Percentiles rank a stretch among this genome's conserved stretches.
phyloP scores from a whole-genome alignment of 2,113 vertebrate genomes.

The Egretta garzetta region DNA sequence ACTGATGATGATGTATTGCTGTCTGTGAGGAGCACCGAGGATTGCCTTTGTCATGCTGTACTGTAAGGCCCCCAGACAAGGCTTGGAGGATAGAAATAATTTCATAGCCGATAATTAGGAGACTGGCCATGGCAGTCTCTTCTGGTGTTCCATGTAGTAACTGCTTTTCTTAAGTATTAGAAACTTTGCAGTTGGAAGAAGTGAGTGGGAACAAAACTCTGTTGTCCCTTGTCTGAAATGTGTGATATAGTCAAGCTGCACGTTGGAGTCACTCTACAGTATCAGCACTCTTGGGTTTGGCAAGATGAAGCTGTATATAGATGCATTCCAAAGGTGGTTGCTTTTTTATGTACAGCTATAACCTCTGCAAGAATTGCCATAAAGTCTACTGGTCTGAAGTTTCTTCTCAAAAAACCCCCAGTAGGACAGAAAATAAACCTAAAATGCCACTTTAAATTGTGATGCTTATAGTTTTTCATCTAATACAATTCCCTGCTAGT shows the following conservation, averaged over 20 bases:
- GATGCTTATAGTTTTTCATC: background rate
- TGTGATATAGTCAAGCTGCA: background rate
- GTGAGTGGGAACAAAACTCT: background rate
- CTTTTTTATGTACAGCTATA: background rate
- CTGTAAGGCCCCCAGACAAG: background rate
- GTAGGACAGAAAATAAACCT: background rate
- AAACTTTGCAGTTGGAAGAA: background rate
- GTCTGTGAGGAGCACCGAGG: background rate
- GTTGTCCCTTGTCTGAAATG: background rate
- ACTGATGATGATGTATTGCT: background rate
- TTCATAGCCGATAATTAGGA: background rate
- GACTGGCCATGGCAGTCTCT: background rate
- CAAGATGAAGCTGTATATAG: background rate
- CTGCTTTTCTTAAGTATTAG: background rate
- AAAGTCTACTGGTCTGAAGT: background rate
- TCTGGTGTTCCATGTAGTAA: background rate
- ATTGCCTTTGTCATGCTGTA: background rate
- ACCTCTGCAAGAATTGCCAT: background rate
- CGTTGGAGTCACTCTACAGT: rapidly evolving
- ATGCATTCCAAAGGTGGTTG: background rate
- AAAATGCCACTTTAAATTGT: background rate
- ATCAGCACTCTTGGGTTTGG: background rate
- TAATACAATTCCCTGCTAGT: background rate
- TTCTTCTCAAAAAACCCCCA: background rate
- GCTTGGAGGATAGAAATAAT: background rate